Conservation (phyloP, 2,888 invertebrate genomes). For the Callosobruchus maculatus region DNA sequence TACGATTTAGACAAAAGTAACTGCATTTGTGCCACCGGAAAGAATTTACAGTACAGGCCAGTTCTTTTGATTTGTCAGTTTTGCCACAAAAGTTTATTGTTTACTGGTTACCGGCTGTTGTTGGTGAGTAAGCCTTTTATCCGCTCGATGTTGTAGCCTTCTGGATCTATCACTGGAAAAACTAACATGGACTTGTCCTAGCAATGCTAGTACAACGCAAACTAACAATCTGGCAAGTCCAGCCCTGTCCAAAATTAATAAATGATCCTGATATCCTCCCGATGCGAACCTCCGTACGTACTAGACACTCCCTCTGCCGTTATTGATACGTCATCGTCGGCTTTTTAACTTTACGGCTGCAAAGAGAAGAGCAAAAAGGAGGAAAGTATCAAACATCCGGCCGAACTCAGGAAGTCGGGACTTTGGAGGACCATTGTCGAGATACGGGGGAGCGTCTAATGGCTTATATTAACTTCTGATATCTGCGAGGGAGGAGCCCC, state of each 20-base stretch:
- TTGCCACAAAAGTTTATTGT: too few species aligned
- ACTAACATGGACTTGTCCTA: too few species aligned
- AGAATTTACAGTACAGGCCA: too few species aligned
- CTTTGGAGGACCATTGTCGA: slow-evolving; percentile 36
- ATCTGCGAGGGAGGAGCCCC: slow-evolving; percentile 10
- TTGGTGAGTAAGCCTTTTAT: too few species aligned
- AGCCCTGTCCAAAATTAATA: slow-evolving; percentile 13
- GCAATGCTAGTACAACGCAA: too few species aligned
- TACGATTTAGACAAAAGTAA: too few species aligned
- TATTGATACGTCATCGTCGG: slow-evolving; percentile 40
- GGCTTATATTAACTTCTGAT: slow-evolving; percentile 39
- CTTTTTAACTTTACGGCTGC: slow-evolving; percentile 29
- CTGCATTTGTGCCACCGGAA: too few species aligned
- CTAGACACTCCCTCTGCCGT: slow-evolving; percentile 9
- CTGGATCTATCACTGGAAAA: too few species aligned
- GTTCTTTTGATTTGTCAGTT: too few species aligned
- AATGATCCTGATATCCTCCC: slow-evolving; percentile 22
- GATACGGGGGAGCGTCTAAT: slow-evolving; percentile 31
- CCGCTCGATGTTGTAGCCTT: too few species aligned
- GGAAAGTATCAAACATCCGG: slow-evolving; percentile 31
- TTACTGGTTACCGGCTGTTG: too few species aligned
- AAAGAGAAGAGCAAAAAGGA: slow-evolving; percentile 6
- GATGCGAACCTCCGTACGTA: slow-evolving; percentile 28
- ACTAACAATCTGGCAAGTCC: background rate
- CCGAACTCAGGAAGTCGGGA: slow-evolving; percentile 36